These are phyloP conservation scores for Scophthalmus maximus DNA, from an alignment of 2,113 vertebrate species.

Conservation along the genomic window DNA sequence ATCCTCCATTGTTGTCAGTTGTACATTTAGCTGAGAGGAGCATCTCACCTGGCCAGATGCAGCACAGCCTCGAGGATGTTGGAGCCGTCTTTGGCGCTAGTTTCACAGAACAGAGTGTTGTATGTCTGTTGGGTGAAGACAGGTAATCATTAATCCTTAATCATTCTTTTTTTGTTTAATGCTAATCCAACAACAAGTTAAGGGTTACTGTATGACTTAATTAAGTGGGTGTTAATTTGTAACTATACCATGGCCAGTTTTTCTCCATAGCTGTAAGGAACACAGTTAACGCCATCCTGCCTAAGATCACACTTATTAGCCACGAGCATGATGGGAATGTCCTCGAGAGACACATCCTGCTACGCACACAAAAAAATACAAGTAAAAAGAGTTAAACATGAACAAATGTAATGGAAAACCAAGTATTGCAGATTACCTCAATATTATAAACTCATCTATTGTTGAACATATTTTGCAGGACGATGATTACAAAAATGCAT, in stretches of 20 bases:
- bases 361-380: background rate
- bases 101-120: constrained; percentile 91
- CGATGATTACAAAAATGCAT: too few relatives aligned
- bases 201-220: background rate
- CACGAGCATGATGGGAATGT: constrained; percentile 95
- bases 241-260: constrained; percentile 96
- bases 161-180: background rate
- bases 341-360: constrained; percentile 88
- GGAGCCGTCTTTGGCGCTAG: constrained; percentile 92
- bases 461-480: too few relatives aligned
- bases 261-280: constrained; percentile 89
- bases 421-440: too few relatives aligned
- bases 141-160: background rate
- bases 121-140: constrained; percentile 82
- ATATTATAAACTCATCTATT: background rate
- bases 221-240: background rate
- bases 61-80: constrained; percentile 92
- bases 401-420: too few relatives aligned
- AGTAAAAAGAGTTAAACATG: background rate
- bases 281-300: constrained; percentile 78
- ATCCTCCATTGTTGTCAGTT: too few relatives aligned
- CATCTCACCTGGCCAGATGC: constrained; percentile 91
- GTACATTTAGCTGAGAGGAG: too few relatives aligned
- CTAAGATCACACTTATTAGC: constrained; percentile 96
- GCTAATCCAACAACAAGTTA: too few relatives aligned